These are phyloP conservation scores for Eudasyphora cyanicolor DNA, from an alignment of 2,888 invertebrate species.

Conservation along the genomic window DNA sequence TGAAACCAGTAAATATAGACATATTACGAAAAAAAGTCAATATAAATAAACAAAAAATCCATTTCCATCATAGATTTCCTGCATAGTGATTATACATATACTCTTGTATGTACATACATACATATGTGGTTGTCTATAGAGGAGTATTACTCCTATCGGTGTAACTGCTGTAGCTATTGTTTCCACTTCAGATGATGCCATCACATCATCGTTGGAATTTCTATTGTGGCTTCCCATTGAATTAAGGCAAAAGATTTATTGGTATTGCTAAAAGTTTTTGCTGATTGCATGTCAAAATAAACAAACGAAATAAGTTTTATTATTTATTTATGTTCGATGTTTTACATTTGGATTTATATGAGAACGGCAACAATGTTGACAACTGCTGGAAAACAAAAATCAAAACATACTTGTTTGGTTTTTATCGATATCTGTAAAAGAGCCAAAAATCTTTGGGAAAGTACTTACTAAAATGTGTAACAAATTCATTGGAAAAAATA, in stretches of 20 bases:
- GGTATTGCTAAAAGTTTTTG: slow-evolving; percentile 60
- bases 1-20: neutral
- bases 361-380: neutral
- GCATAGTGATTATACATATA: slow-evolving; percentile 6
- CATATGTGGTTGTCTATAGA: slow-evolving; percentile 7
- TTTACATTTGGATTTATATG: slow-evolving; percentile 46
- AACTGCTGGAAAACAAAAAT: neutral
- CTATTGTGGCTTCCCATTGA: slow-evolving; percentile 41
- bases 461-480: no score
- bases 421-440: no score
- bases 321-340: slow-evolving; percentile 60
- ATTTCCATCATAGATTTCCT: slow-evolving; percentile 15
- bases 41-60: slow-evolving; percentile 22
- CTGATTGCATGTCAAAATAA: slow-evolving; percentile 63
- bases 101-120: neutral
- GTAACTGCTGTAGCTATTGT: neutral
- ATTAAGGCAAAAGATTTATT: slow-evolving; percentile 58
- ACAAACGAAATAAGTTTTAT: slow-evolving; percentile 58
- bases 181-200: slow-evolving; percentile 3
- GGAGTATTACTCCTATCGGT: no score
- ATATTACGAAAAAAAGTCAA: neutral
- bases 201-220: neutral
- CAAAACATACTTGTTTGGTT: no score
- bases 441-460: no score
- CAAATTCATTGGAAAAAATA: no score